A percentile compares a stretch with the other conserved stretches of the same genome.
These are phyloP conservation scores for Phaonia tiefii DNA, from an alignment of 2,888 invertebrate genomes.

Conservation along the genomic window DNA sequence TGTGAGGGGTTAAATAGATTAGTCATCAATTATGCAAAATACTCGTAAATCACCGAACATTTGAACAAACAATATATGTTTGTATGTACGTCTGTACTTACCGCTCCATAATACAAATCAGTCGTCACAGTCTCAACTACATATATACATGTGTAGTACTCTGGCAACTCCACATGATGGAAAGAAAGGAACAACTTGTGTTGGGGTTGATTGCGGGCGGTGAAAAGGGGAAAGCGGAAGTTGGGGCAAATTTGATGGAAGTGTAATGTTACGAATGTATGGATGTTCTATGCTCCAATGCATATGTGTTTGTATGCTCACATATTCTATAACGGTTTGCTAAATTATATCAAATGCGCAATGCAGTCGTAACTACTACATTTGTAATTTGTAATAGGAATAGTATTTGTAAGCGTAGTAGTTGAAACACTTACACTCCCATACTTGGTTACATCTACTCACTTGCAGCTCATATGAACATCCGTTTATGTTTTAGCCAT, in stretches of 20 bases:
- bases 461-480: not conserved
- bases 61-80: too few species aligned
- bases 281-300: too few species aligned
- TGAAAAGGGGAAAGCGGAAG: not conserved
- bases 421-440: not conserved
- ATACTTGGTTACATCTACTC: not conserved
- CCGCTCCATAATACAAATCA: not conserved
- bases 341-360: conserved; percentile 66
- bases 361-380: conserved; percentile 55
- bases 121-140: not conserved
- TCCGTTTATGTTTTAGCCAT: conserved; percentile 50
- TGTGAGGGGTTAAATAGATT: conserved; percentile 71
- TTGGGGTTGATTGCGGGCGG: not conserved
- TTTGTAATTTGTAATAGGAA: not conserved
- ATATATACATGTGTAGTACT: not conserved
- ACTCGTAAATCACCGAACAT: conserved; percentile 66
- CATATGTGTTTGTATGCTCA: too few species aligned
- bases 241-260: conserved; percentile 13
- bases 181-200: not conserved
- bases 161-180: not conserved
- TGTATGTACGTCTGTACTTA: not conserved
- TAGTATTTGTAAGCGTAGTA: not conserved
- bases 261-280: conserved; percentile 11
- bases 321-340: conserved; percentile 31
- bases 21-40: conserved; percentile 81